These are phyloP conservation scores for Blennius ocellaris DNA, from an alignment of 2,113 vertebrate species.

Conservation along the genomic window DNA sequence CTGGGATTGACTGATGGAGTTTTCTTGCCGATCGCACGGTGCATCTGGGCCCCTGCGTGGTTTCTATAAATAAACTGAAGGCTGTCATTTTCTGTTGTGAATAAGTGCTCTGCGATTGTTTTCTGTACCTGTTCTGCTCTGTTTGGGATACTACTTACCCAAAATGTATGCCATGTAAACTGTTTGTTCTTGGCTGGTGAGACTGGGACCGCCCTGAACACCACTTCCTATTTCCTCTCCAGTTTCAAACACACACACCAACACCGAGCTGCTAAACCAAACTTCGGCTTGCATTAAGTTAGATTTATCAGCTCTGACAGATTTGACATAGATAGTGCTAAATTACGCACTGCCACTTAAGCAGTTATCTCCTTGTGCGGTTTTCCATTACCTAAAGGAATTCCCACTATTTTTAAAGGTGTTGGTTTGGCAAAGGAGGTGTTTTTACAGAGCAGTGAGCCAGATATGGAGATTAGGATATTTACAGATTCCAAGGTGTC, in stretches of 20 bases:
- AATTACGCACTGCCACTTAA: constrained; percentile 30
- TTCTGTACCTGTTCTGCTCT: constrained; percentile 65
- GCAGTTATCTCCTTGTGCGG: constrained; percentile 18
- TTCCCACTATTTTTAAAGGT: constrained; percentile 48
- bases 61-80: background rate
- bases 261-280: constrained; percentile 43
- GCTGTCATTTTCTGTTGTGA: constrained; percentile 6
- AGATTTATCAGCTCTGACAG: constrained; percentile 22
- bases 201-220: constrained; percentile 54
- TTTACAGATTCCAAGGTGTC: constrained; percentile 46
- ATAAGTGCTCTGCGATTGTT: constrained; percentile 30
- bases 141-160: constrained; percentile 48
- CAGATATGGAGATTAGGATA: constrained; percentile 62
- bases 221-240: constrained; percentile 69
- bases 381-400: constrained; percentile 31
- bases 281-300: constrained; percentile 40
- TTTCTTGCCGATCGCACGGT: constrained; percentile 2
- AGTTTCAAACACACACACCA: constrained; percentile 7
- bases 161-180: constrained; percentile 55
- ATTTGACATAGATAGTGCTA: constrained; percentile 25
- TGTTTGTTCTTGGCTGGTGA: constrained; percentile 57
- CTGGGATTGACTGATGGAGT: constrained; percentile 21
- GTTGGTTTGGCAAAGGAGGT: constrained; percentile 50
- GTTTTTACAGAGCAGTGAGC: constrained; percentile 56
- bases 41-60: background rate